phyloP scores from a whole-genome alignment of 2,113 vertebrate genomes.

The Hassar affinis region DNA sequence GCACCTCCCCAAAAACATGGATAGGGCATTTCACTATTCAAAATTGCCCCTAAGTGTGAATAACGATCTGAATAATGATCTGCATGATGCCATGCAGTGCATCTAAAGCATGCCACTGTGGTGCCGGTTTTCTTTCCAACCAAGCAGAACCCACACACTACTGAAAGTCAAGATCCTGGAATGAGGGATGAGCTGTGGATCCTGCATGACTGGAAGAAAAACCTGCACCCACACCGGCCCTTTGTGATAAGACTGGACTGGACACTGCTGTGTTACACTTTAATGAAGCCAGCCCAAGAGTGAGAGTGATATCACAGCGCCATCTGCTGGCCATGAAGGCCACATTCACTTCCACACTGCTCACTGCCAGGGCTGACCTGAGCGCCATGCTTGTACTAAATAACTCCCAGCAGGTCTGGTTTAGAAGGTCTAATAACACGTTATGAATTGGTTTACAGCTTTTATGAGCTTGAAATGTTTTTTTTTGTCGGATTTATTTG shows the following conservation, averaged over 20 bases:
- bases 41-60: not conserved
- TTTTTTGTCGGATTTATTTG: not conserved
- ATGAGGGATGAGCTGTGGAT: too few relatives aligned
- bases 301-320: not conserved
- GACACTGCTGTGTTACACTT: not conserved
- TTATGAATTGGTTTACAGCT: not conserved
- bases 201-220: too few relatives aligned
- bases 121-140: too few relatives aligned
- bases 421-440: too few relatives aligned
- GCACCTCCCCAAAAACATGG: not conserved
- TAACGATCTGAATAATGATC: too few relatives aligned
- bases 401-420: too few relatives aligned
- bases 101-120: too few relatives aligned
- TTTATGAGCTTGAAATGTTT: not conserved
- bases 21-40: not conserved
- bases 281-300: not conserved
- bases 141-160: too few relatives aligned
- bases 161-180: too few relatives aligned
- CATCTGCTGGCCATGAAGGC: slow-evolving; percentile 1
- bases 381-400: not conserved
- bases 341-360: not conserved
- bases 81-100: too few relatives aligned
- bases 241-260: too few relatives aligned
- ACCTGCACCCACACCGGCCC: too few relatives aligned
- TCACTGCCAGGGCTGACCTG: not conserved